These are phyloP conservation scores for Ptychodera flava DNA, from an alignment of 35 echinoderm and acorn worm species.

Conservation along the genomic window DNA sequence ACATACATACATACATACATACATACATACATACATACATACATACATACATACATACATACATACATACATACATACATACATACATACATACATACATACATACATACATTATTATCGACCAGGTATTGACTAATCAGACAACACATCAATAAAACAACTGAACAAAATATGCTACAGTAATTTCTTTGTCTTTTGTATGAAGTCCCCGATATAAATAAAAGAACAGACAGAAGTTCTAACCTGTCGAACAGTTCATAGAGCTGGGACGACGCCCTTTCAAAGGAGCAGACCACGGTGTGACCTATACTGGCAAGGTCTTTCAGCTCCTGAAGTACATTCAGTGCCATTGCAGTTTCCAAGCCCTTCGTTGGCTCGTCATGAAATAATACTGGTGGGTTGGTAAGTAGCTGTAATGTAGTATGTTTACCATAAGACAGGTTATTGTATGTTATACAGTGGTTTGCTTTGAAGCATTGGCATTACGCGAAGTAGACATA, in stretches of 20 bases:
- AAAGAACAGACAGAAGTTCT: no score
- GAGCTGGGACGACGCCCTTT: background rate
- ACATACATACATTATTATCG: no score
- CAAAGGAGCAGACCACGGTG: background rate
- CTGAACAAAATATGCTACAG: no score
- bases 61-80: conserved; percentile 2
- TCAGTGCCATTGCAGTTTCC: background rate
- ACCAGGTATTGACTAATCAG: no score
- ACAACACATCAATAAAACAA: no score
- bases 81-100: conserved; percentile 2
- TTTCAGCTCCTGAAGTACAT: background rate
- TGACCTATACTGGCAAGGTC: background rate
- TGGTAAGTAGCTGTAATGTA: background rate
- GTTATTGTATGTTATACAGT: no score
- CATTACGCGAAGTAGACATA: no score
- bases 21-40: conserved; percentile 2
- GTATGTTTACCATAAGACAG: no score
- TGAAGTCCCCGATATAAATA: no score
- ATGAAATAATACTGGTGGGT: background rate
- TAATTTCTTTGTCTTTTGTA: no score
- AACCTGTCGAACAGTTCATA: background rate
- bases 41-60: conserved; percentile 2
- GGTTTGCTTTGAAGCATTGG: no score
- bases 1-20: conserved; percentile 2
- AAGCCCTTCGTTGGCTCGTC: background rate